Conservation (phyloP, 2,888 invertebrate species). For the Hedychridium roseum region DNA sequence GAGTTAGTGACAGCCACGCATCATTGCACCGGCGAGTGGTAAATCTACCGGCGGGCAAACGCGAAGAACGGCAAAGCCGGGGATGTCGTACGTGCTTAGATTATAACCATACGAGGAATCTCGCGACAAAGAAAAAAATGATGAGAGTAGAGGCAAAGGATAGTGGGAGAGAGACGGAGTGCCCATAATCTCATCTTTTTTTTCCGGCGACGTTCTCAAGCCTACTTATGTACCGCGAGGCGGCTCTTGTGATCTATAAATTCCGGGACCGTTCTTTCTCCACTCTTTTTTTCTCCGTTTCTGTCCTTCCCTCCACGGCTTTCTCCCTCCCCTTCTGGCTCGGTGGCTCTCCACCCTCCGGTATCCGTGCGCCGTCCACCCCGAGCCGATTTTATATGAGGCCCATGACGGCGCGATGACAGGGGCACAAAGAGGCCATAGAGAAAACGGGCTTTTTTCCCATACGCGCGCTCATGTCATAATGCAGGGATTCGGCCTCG, state of each 20-base stretch:
- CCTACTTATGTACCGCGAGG: constrained; percentile 31
- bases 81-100: constrained; percentile 25
- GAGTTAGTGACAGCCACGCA: constrained; percentile 28
- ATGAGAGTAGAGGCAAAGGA: not conserved
- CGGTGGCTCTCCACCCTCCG: not conserved
- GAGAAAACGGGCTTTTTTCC: constrained; percentile 46
- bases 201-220: constrained; percentile 23
- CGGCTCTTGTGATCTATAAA: constrained; percentile 55
- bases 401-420: constrained; percentile 54
- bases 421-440: constrained; percentile 51
- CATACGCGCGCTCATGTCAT: constrained; percentile 44
- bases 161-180: constrained; percentile 24
- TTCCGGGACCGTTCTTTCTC: constrained; percentile 34
- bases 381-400: constrained; percentile 38
- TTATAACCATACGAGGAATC: constrained; percentile 30
- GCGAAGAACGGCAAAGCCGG: constrained; percentile 1
- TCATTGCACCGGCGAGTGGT: constrained; percentile 10
- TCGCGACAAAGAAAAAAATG: not conserved
- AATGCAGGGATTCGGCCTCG: constrained; percentile 35
- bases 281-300: constrained; percentile 18
- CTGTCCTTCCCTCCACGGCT: constrained; percentile 13
- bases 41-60: constrained; percentile 7
- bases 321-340: constrained; percentile 6
- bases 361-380: constrained; percentile 20
- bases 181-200: constrained; percentile 45